Percentiles rank a stretch among this genome's conserved stretches.
Evolutionary conservation across 2,888 invertebrate species (phyloP).

Genomic region (Ectropis crepuscularia): DNA sequence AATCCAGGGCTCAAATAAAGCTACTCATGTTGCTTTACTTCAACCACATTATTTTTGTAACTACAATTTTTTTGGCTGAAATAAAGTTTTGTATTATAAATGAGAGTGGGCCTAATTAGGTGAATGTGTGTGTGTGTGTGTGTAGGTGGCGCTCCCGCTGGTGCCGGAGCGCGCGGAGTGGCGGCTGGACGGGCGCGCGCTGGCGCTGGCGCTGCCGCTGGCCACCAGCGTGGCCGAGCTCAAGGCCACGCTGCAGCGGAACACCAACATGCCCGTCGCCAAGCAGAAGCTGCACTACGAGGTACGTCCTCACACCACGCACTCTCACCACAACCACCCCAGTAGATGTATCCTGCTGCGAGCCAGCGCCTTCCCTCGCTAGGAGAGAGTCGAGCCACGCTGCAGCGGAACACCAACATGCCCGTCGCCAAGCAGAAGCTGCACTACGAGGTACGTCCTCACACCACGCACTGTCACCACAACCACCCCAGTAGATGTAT

Average conservation of each 20-base stretch:
- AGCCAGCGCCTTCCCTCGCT: too few species aligned
- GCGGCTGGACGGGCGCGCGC: slow-evolving; percentile 95
- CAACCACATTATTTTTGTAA: too few species aligned
- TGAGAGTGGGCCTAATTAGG: neutral
- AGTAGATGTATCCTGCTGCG: too few species aligned
- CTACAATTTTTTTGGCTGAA: too few species aligned
- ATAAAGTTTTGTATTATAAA: too few species aligned
- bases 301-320: slow-evolving; percentile 72
- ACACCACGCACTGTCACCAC: neutral
- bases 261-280: slow-evolving; percentile 97
- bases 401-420: slow-evolving; percentile 95
- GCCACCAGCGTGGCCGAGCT: slow-evolving; percentile 92
- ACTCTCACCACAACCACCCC: too few species aligned
- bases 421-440: slow-evolving; percentile 99
- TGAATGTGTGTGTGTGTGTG: too few species aligned
- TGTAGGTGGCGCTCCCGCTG: slow-evolving; percentile 90
- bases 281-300: slow-evolving; percentile 99
- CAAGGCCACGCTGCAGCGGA: slow-evolving; percentile 93
- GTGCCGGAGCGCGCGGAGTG: slow-evolving; percentile 96
- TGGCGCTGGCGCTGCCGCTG: slow-evolving; percentile 91
- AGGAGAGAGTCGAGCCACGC: too few species aligned
- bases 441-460: slow-evolving; percentile 91
- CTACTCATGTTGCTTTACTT: too few species aligned
- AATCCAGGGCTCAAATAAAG: too few species aligned
- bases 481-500: too few species aligned